Conservation (phyloP, 2,113 vertebrate genomes). For the Circaetus gallicus region DNA sequence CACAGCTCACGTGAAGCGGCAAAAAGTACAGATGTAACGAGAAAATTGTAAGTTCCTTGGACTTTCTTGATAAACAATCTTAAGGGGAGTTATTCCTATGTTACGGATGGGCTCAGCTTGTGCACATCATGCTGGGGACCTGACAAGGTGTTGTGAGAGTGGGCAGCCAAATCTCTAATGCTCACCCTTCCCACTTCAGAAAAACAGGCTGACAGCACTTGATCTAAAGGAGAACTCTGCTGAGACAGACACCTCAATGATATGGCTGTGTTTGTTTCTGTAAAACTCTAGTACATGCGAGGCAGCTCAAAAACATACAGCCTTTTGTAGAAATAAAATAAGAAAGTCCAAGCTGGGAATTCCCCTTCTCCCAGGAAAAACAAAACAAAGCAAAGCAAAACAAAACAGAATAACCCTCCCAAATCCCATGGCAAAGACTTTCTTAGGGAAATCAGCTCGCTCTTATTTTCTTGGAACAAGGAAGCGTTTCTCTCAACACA, state of each 20-base stretch:
- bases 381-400: no score
- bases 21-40: neutral
- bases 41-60: neutral
- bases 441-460: neutral
- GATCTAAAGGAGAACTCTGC: neutral
- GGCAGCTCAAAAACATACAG: neutral
- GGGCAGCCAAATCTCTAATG: neutral
- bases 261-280: neutral
- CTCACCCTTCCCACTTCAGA: neutral
- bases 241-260: neutral
- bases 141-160: neutral
- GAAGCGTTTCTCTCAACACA: neutral
- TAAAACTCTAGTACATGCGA: neutral
- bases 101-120: neutral
- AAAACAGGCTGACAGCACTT: neutral
- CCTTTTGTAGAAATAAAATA: neutral
- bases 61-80: neutral
- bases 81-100: neutral
- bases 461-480: neutral
- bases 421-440: neutral
- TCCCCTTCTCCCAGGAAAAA: neutral
- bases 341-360: neutral
- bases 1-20: neutral
- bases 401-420: neutral
- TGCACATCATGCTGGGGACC: neutral